These are phyloP conservation scores for Hirtodrosophila duncani DNA, from an alignment of 2,888 invertebrate genomes.

Conservation along the genomic window DNA sequence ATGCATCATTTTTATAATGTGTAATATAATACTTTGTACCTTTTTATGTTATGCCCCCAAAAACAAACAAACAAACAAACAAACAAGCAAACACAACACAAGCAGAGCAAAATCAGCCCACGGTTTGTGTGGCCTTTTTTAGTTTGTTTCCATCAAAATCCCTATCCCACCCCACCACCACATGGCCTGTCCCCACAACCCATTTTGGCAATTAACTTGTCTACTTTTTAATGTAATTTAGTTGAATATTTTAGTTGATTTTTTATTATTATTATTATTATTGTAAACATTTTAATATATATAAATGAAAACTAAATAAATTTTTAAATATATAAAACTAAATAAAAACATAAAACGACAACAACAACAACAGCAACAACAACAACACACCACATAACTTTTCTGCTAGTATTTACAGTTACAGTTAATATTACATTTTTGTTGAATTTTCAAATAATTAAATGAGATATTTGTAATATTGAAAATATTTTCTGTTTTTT, in stretches of 20 bases:
- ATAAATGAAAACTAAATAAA: constrained; percentile 56
- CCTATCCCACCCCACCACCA: constrained; percentile 7
- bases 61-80: constrained; percentile 10
- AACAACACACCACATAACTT: constrained; percentile 37
- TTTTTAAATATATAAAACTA: constrained; percentile 59
- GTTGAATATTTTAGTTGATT: constrained; percentile 78
- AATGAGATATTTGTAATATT: constrained; percentile 73
- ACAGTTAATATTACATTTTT: constrained; percentile 74
- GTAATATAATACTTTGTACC: constrained; percentile 71
- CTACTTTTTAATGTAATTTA: constrained; percentile 76
- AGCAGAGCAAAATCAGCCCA: constrained; percentile 10
- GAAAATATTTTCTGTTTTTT: constrained; percentile 42
- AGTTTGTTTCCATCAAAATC: constrained; percentile 35
- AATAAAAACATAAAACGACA: constrained; percentile 36
- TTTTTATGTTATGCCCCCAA: constrained; percentile 44
- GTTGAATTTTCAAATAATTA: constrained; percentile 77
- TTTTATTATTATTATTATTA: constrained; percentile 74
- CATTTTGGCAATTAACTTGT: constrained; percentile 51
- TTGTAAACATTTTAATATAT: constrained; percentile 29
- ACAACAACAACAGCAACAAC: constrained; percentile 35
- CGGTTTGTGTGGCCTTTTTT: constrained; percentile 43
- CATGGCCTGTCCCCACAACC: constrained; percentile 9
- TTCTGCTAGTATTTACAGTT: constrained; percentile 68
- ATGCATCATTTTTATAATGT: constrained; percentile 55
- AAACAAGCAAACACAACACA: constrained; percentile 19